Percentiles rank a stretch among this genome's conserved stretches.
Evolutionary conservation across 2,113 vertebrate genomes (phyloP).

Genomic region (Percopsis transmontana): DNA sequence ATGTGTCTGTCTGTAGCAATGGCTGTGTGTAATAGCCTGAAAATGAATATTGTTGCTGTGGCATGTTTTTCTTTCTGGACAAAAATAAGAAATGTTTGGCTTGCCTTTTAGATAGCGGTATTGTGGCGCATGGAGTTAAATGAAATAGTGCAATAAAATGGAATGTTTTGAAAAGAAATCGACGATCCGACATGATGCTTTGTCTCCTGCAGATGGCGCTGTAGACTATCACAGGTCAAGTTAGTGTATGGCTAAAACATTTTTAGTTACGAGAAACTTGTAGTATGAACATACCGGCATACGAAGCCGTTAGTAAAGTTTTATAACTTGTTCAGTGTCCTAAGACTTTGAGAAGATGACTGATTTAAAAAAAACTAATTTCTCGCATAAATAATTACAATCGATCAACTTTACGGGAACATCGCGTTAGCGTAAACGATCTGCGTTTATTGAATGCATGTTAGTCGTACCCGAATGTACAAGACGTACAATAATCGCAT

Average conservation of each 20-base stretch:
- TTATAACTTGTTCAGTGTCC: not conserved
- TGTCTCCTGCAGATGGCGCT: constrained; percentile 50
- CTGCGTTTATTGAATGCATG: too few relatives aligned
- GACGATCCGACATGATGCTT: not conserved
- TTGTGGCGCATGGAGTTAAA: constrained; percentile 52
- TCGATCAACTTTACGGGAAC: too few relatives aligned
- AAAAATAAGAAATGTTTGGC: not conserved
- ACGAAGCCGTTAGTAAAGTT: not conserved
- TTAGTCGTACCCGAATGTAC: too few relatives aligned
- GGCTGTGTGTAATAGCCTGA: constrained; percentile 13
- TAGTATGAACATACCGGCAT: not conserved
- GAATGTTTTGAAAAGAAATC: constrained; percentile 8
- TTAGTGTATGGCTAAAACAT: not conserved
- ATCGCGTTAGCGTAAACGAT: too few relatives aligned
- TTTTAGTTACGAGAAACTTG: not conserved
- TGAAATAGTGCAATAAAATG: constrained; percentile 40
- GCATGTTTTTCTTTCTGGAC: constrained; percentile 28
- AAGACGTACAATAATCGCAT: too few relatives aligned
- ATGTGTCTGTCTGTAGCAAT: constrained; percentile 30
- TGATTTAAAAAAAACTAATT: not conserved
- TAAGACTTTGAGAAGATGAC: not conserved
- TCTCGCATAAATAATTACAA: not conserved
- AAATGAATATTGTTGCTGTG: constrained; percentile 38
- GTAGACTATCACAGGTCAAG: not conserved
- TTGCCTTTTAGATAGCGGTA: constrained; percentile 41